Base-by-base conservation (phyloP, 2,113 vertebrate species). In the Hyperopisus bebe region DNA sequence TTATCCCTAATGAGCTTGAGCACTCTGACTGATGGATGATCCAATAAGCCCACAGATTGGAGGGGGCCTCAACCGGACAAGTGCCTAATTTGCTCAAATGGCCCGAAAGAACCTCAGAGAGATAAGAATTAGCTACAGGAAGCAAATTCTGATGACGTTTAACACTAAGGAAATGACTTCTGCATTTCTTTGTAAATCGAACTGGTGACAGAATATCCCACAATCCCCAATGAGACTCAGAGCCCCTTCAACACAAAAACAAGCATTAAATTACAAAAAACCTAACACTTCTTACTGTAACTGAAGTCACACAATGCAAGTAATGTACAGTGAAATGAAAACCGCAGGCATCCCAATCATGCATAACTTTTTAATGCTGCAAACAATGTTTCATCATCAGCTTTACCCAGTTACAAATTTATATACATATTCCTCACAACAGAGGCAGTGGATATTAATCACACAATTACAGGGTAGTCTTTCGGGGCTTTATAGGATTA, bases 61-160 rank as follows among this genome's bases (percentile, higher is more conserved):
- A 87, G 50, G 31, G 8, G 31, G 8, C 27, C n/a, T 62, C 27
- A 19, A 87, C 13, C 50, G 27, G 50, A 31, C 31, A 46, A 1
- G 47, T 47, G 47, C 83, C 83, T 85, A n/a, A 85, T 85, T 82
- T 53, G 21, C 31, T 39, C 17, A 82, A 80, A 80, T 89, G 50
- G 6, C 31, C 70, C 70, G 2, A 1, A 51, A 51, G 47, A 47
- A 27, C 46, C 88, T 74, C 19, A 46, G n/a, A 31, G 88, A 24
- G n/a, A 47, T 82, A n/a, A 47, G 10, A 84, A 84, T 58, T 82
- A 89, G 88, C 24, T 55, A 89, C 48, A 89, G 24, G 58, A 62
- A 58, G 53, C 6, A n/a, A 31, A 70, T 31, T 47, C 15, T 70
- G 24, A 42, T 21, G 19, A 89, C 42, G 82, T 85, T 66, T 89